Evolutionary conservation across 2,113 vertebrate genomes (phyloP), one percentile per base, ranked within the genome.

Genomic region (Oncorhynchus kisutch): DNA sequence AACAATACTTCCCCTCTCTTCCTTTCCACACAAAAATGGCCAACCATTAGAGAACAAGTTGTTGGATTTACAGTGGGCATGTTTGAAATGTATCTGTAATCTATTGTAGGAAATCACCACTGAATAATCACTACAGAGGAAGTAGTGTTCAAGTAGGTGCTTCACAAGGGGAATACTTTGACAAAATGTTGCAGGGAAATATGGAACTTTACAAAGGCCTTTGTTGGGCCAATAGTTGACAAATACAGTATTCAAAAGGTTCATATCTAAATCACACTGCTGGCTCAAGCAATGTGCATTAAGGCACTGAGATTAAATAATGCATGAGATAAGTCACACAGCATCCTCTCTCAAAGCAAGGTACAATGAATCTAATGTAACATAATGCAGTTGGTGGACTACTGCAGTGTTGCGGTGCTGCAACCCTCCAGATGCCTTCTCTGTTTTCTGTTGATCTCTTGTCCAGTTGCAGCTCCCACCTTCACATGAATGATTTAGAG

Each of bases 61-160:
- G 64, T 34, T 54, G 72, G 65, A 76, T 78, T 78, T 57, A 79
- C 54, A 51, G 45, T 73, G 67, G 65, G 76, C 69, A 76, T 29
- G 72, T 78, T 70, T 31, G 71, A 70, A 75, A 78, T 48, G 59
- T 39, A 66, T 11, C 45, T 34, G 48, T 67, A 75, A 67, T 78
- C 71, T 77, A 68, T 11, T 45, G 39, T 45, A 45, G 39, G 39
- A 12, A 45, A 11, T 45, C 39, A 45, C 39, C 39, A 11, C 9
- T 11, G 39, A 45, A 45, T 45, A 45, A 45, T 45, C 39, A 11
- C 39, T 45, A 45, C 39, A 45, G 39, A 45, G 9, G 39, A 45
- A 45, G 39, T 45, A 45, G 9, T 11, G 39, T 45, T 45, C 39
- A 45, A 45, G 39, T 45, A 45, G 39, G 9, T 45, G 39, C 8